phyloP scores from a whole-genome alignment of 2,797 vertebrate species.

The Sternotherus odoratus region DNA sequence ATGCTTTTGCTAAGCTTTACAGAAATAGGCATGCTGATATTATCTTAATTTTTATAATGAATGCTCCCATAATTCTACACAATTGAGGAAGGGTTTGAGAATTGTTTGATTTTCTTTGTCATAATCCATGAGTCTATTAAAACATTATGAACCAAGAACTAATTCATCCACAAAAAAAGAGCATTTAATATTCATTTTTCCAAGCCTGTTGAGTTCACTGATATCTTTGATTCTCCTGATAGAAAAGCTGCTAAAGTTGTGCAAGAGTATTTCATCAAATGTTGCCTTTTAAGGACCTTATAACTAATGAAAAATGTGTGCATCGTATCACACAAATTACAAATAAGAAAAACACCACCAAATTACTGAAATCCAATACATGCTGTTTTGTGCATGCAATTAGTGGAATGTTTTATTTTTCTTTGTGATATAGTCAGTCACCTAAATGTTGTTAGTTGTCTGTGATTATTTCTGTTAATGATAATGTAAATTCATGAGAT shows the following conservation, averaged over 20 bases:
- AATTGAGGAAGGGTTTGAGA: neutral
- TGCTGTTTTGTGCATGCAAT: slow-evolving; percentile 38
- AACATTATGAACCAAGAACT: slow-evolving; percentile 19
- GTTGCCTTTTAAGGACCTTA: slow-evolving; percentile 48
- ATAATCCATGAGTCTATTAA: too few relatives aligned
- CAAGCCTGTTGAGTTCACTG: neutral
- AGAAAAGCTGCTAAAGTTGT: slow-evolving; percentile 42
- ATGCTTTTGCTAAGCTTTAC: slow-evolving; percentile 11
- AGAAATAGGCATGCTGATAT: neutral
- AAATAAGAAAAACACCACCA: slow-evolving; percentile 53
- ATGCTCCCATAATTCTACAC: neutral
- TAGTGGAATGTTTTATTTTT: slow-evolving; percentile 48
- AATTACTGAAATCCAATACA: slow-evolving; percentile 26
- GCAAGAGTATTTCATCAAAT: slow-evolving; percentile 38
- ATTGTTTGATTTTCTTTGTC: neutral
- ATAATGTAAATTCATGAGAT: slow-evolving; percentile 65
- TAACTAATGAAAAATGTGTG: slow-evolving; percentile 13
- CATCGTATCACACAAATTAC: slow-evolving; percentile 30
- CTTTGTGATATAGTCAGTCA: slow-evolving; percentile 26
- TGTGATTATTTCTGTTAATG: slow-evolving; percentile 50
- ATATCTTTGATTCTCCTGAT: slow-evolving; percentile 39
- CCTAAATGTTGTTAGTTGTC: slow-evolving; percentile 45
- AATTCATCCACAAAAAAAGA: slow-evolving; percentile 23
- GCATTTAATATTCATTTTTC: slow-evolving; percentile 61
- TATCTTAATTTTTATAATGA: neutral